Evolutionary conservation across 2,888 invertebrate species (phyloP).

Genomic region (Xestia xanthographa): DNA sequence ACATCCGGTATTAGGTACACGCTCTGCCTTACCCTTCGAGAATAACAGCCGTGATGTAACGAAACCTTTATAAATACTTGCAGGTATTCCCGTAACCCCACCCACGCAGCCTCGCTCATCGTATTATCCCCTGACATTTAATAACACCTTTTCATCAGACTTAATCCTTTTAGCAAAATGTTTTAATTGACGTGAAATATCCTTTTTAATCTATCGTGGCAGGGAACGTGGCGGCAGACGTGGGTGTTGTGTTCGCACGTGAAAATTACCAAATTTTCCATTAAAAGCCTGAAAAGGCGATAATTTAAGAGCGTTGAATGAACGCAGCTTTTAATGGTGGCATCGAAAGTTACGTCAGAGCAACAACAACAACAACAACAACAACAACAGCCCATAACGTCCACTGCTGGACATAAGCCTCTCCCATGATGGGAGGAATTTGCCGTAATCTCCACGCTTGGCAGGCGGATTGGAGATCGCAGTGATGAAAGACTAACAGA

Average conservation of each 20-base stretch:
- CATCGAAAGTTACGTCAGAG: not conserved
- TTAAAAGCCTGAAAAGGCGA: not conserved
- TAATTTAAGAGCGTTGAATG: not conserved
- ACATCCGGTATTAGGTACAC: no score
- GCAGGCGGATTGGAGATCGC: no score
- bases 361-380: no score
- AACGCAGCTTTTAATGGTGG: not conserved
- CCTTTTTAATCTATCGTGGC: conserved; percentile 33
- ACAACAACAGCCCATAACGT: no score
- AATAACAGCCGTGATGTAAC: not conserved
- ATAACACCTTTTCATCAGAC: conserved; percentile 39
- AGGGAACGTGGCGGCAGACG: not conserved
- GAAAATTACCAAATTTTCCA: conserved; percentile 17
- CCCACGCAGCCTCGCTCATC: conserved; percentile 24
- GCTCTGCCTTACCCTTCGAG: not conserved
- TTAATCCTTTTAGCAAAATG: conserved; percentile 35
- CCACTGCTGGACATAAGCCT: no score
- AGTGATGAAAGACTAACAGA: no score
- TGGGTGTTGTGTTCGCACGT: conserved; percentile 16
- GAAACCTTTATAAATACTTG: conserved; percentile 6
- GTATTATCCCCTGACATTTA: conserved; percentile 29
- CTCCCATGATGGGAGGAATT: no score
- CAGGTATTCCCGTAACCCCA: not conserved
- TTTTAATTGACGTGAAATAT: conserved; percentile 51
- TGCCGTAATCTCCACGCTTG: no score